Conservation (phyloP, 2,797 vertebrate species). For the Hephaestus fuliginosus region DNA sequence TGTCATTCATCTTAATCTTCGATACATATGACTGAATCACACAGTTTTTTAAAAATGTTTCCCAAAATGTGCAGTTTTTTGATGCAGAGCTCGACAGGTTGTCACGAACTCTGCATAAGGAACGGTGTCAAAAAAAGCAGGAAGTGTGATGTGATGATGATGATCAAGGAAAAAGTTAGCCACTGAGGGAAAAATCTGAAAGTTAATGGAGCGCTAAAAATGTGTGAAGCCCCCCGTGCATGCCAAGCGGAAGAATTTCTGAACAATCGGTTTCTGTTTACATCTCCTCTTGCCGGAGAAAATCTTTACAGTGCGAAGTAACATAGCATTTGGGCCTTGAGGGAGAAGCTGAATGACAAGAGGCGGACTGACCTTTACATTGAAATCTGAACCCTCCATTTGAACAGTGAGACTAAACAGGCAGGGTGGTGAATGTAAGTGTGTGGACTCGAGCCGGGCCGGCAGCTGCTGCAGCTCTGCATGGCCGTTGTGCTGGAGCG, state of each 20-base stretch:
- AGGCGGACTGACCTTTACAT: constrained; percentile 75
- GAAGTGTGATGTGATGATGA: background rate
- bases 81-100: background rate
- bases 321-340: constrained; percentile 56
- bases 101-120: constrained; percentile 35
- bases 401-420: constrained; percentile 80
- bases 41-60: background rate
- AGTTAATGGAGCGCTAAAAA: constrained; percentile 6
- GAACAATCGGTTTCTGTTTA: constrained; percentile 69
- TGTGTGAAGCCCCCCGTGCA: constrained; percentile 9
- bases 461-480: constrained; percentile 73
- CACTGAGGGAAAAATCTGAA: constrained; percentile 1
- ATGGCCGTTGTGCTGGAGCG: constrained; percentile 19
- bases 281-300: constrained; percentile 54
- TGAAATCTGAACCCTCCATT: constrained; percentile 77
- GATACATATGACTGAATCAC: background rate
- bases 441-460: constrained; percentile 56
- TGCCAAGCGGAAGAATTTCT: constrained; percentile 13
- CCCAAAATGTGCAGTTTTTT: background rate
- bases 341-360: constrained; percentile 73
- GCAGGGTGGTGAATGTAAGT: constrained; percentile 63
- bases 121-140: constrained; percentile 16
- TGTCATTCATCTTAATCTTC: background rate
- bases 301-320: constrained; percentile 75
- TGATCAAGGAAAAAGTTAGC: constrained; percentile 1